phyloP scores from a whole-genome alignment of 2,797 vertebrate genomes.

The Melanotaenia nigrans region DNA sequence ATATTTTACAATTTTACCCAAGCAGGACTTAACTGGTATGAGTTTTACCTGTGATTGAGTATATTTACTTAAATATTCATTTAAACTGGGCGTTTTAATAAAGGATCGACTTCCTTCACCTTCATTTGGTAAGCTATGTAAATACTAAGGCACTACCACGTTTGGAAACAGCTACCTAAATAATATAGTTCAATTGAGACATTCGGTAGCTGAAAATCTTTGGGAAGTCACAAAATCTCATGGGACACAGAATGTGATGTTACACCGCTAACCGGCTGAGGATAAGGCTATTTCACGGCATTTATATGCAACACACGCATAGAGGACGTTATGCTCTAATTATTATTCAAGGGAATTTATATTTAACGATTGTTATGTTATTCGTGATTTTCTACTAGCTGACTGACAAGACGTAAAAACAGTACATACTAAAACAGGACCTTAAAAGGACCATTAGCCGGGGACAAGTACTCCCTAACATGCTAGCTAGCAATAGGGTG shows the following conservation, averaged over 20 bases:
- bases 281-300: constrained; percentile 43
- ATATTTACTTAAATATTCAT: background rate
- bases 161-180: background rate
- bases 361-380: background rate
- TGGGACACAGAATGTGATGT: background rate
- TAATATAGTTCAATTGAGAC: background rate
- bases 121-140: background rate
- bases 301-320: constrained; percentile 21
- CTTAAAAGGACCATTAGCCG: constrained; percentile 66
- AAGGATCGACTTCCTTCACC: background rate
- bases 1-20: background rate
- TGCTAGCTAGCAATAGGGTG: constrained; percentile 63
- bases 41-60: background rate
- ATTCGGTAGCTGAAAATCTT: background rate
- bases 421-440: constrained; percentile 40
- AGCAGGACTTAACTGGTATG: background rate
- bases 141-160: background rate
- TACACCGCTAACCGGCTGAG: constrained; percentile 19
- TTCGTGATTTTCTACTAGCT: constrained; percentile 9
- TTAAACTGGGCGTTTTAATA: background rate
- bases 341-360: background rate
- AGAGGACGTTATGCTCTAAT: background rate
- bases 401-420: constrained; percentile 5
- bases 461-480: constrained; percentile 45
- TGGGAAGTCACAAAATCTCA: background rate